Percentiles rank a stretch among this genome's conserved stretches.
Evolutionary conservation across 2,888 invertebrate genomes (phyloP).

Genomic region (Rutpela maculata): DNA sequence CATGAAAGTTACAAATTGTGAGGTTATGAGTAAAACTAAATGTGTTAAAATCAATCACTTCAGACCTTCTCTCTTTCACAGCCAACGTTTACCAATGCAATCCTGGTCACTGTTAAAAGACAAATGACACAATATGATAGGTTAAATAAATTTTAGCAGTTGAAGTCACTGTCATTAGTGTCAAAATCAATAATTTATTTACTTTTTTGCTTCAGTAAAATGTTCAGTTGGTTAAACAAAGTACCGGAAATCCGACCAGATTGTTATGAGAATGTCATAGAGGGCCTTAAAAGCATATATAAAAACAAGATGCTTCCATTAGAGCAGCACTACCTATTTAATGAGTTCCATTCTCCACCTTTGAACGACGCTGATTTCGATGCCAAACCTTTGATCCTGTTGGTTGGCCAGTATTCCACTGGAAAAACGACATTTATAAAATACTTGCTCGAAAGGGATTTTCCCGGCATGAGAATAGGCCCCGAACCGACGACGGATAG

Average conservation of each 20-base stretch:
- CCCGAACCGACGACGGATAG: constrained; percentile 99
- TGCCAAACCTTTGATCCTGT: constrained; percentile 97
- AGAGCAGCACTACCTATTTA: constrained; percentile 92
- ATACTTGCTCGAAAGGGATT: constrained; percentile 94
- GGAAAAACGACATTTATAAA: constrained; percentile 94
- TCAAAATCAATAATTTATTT: constrained; percentile 42
- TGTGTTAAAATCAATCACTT: too few relatives aligned
- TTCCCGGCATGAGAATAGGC: constrained; percentile 98
- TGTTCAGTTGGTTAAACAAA: constrained; percentile 91
- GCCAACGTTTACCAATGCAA: neutral
- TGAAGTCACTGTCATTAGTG: constrained; percentile 46
- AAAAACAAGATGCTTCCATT: constrained; percentile 92
- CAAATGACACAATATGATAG: constrained; percentile 3
- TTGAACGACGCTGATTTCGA: constrained; percentile 98
- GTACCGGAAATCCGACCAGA: constrained; percentile 81
- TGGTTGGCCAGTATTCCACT: constrained; percentile 98
- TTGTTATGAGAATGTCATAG: constrained; percentile 91
- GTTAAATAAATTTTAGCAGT: constrained; percentile 31
- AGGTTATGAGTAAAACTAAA: too few relatives aligned
- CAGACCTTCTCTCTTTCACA: neutral
- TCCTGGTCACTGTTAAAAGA: neutral
- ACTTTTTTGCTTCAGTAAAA: constrained; percentile 72
- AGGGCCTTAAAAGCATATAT: constrained; percentile 95
- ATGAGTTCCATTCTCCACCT: constrained; percentile 96
- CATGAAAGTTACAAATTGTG: too few relatives aligned